Evolutionary conservation across 2,888 invertebrate species (phyloP).

Genomic region (Mesochorus sp.): DNA sequence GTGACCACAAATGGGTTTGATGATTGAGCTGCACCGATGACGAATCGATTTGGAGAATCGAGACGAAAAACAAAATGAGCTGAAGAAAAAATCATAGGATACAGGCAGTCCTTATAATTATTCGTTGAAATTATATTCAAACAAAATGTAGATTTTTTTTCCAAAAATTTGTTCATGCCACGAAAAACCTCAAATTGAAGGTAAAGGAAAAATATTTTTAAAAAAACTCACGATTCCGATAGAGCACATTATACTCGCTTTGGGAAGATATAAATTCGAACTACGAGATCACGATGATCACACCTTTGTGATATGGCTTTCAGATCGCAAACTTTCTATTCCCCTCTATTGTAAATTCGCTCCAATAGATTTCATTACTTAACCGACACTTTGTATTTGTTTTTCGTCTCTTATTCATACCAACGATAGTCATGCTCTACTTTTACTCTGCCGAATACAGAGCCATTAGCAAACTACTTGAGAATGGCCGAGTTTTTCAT

Average conservation of each 20-base stretch:
- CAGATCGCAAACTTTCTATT: conserved; percentile 65
- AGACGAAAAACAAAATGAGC: conserved; percentile 42
- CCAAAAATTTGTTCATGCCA: not conserved
- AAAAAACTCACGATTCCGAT: conserved; percentile 68
- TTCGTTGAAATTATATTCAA: not conserved
- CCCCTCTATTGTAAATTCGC: conserved; percentile 51
- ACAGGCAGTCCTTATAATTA: too few species aligned
- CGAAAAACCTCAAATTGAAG: conserved; percentile 4
- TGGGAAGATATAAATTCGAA: conserved; percentile 67
- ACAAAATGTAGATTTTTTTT: not conserved
- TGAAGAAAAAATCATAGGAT: too few species aligned
- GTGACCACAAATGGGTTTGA: conserved; percentile 10
- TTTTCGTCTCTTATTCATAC: conserved; percentile 12
- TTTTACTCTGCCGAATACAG: conserved; percentile 45
- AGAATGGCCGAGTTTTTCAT: conserved; percentile 43
- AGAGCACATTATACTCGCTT: conserved; percentile 69
- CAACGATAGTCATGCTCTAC: conserved; percentile 53
- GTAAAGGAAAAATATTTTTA: conserved; percentile 1
- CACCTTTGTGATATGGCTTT: conserved; percentile 56
- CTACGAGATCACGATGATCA: conserved; percentile 58
- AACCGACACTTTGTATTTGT: conserved; percentile 38
- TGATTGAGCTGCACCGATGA: conserved; percentile 10
- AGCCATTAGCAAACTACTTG: conserved; percentile 20
- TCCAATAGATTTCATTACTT: conserved; percentile 54
- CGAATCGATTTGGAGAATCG: conserved; percentile 33